Evolutionary conservation across 1,140 invertebrate species (phyloP), one percentile per base, ranked within the genome.

Genomic region (Eubasilissa regina): DNA sequence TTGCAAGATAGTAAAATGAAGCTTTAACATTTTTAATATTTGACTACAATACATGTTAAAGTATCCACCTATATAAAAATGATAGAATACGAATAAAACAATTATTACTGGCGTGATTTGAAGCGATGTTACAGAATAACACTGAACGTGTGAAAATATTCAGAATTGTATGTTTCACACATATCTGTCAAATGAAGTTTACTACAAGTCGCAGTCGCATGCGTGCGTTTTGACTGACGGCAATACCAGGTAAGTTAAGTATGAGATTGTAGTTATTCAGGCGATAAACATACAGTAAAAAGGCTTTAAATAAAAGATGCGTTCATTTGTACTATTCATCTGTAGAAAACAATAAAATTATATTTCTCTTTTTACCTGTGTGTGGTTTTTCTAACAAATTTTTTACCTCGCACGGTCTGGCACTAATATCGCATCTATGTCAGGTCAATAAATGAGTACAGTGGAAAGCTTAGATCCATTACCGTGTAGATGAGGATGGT

Each of bases 221-320:
- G 78, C 35, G 43, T 78, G 51, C 75, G 60, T 75, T 81, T 81
- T 81, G 80, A 81, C 75, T 81, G 77, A 75, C 72, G 80, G 62
- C 53, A 21, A 21, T 21, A 21, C 55, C 9, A 58, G 55, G 55
- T 19, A 58, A 58, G 12, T 58, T 21, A 10, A 70, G 75, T 45
- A 53, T 51, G 12, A 58, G 4, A 58, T 58, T 58, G 17, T 9
- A 58, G 0, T 58, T 19, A 15, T 58, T 58, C 21, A 10, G 55
- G 9, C 3, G 1, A 35, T 35, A 58, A 58, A 13, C 17, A 17
- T 15, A 19, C 15, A 19, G 17, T 58, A 58, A 58, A 21, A 10
- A 15, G 4, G 55, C 55, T 58, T 21, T 21, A 19, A 15, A 17
- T 58, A 10, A 58, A 58, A 58, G 25, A 58, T 10, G n/a, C 17